phyloP scores from a whole-genome alignment of 2,888 invertebrate species.

The Philereme transversata region DNA sequence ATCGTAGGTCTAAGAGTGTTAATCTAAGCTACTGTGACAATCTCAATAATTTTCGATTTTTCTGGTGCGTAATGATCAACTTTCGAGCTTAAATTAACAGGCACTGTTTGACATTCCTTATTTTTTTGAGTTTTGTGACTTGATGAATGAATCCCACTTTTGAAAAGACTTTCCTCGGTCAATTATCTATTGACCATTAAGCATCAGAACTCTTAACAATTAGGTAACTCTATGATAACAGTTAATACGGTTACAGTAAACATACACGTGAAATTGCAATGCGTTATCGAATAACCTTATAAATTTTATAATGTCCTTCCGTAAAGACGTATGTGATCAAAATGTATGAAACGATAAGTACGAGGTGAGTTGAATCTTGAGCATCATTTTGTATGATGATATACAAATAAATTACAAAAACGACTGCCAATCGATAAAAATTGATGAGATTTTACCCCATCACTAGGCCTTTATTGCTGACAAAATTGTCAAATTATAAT shows the following conservation, averaged over 20 bases:
- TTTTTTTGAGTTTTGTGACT: conserved; percentile 2
- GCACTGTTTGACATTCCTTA: conserved; percentile 9
- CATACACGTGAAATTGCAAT: conserved; percentile 71
- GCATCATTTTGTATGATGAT: conserved; percentile 28
- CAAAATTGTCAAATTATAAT: conserved; percentile 1
- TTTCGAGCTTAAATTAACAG: conserved; percentile 36
- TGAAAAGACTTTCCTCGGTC: conserved; percentile 12
- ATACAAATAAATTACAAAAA: conserved; percentile 7
- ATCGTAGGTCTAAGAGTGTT: conserved; percentile 77
- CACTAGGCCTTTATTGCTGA: conserved; percentile 27
- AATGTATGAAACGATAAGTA: conserved; percentile 24
- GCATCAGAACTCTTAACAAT: conserved; percentile 64
- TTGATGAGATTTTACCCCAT: conserved; percentile 14
- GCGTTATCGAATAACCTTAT: conserved; percentile 58
- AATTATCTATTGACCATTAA: conserved; percentile 68
- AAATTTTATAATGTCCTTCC: conserved; percentile 44
- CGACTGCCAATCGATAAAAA: conserved; percentile 25
- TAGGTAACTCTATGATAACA: conserved; percentile 67
- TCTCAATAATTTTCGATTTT: conserved; percentile 64
- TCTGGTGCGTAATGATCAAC: conserved; percentile 66
- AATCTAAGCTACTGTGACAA: conserved; percentile 76
- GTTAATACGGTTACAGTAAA: conserved; percentile 69
- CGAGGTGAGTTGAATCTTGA: conserved; percentile 27
- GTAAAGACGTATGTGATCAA: conserved; percentile 59
- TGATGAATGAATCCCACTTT: conserved; percentile 9